Evolutionary conservation across 2,113 vertebrate species (phyloP).

Genomic region (Microtus pennsylvanicus): DNA sequence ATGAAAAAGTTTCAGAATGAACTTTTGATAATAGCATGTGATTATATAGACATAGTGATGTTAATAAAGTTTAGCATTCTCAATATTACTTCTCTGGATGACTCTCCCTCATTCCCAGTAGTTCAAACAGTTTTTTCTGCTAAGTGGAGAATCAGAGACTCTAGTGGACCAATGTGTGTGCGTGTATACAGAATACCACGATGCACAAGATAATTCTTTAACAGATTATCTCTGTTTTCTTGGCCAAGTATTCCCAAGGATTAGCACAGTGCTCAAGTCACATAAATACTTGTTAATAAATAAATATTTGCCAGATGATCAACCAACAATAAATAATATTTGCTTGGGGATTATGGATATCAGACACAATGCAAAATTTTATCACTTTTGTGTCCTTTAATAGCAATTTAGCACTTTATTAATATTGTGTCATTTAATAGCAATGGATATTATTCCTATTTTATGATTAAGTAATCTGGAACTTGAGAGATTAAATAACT

Average conservation of each 20-base stretch:
- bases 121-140: background rate
- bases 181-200: background rate
- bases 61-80: background rate
- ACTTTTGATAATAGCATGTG: background rate
- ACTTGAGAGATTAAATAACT: conserved; percentile 39
- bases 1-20: background rate
- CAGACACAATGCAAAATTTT: background rate
- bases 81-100: background rate
- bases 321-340: conserved; percentile 50
- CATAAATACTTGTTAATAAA: background rate
- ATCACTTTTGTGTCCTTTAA: conserved; percentile 3
- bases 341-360: conserved; percentile 44
- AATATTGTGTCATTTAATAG: conserved; percentile 15
- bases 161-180: background rate
- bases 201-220: background rate
- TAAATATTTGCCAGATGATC: conserved; percentile 48
- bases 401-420: background rate
- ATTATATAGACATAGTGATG: background rate
- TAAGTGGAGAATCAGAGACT: background rate
- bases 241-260: background rate
- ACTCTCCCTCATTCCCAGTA: background rate
- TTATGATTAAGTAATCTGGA: conserved; percentile 9
- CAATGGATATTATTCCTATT: conserved; percentile 8
- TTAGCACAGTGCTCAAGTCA: conserved; percentile 3
- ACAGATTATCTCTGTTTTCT: conserved; percentile 13